Percentiles rank a stretch among this genome's conserved stretches.
phyloP scores from a whole-genome alignment of 1,140 invertebrate species.

The Eufriesea mexicana region DNA sequence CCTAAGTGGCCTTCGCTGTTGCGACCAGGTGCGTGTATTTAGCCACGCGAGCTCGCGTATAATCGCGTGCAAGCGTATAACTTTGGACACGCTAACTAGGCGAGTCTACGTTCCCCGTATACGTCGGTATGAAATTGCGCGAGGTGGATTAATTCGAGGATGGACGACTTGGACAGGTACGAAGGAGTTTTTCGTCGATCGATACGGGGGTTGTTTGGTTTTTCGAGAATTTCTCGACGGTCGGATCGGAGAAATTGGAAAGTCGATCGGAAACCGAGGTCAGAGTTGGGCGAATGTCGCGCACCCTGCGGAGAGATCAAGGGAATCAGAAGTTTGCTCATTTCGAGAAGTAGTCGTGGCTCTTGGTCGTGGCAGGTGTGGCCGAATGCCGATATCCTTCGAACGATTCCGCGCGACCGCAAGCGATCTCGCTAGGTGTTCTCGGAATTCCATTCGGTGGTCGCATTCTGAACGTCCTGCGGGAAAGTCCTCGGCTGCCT shows the following conservation, averaged over 20 bases:
- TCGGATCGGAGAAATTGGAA: not conserved
- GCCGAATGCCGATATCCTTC: slow-evolving; percentile 64
- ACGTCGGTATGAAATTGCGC: no score
- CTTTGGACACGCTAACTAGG: no score
- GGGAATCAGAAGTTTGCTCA: slow-evolving; percentile 41
- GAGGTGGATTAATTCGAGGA: no score
- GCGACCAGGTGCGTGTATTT: not conserved
- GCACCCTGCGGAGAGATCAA: not conserved
- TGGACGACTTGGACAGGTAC: no score
- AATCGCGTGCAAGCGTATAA: no score
- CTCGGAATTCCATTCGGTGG: slow-evolving; percentile 63
- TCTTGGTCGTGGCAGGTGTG: slow-evolving; percentile 40
- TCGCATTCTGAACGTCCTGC: slow-evolving; percentile 65
- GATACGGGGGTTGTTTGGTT: not conserved
- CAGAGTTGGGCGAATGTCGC: not conserved
- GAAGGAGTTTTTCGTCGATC: no score
- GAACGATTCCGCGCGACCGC: slow-evolving; percentile 59
- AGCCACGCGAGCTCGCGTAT: no score
- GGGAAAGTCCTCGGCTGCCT: slow-evolving; percentile 61
- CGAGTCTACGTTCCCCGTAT: no score
- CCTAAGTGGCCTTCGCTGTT: slow-evolving; percentile 10
- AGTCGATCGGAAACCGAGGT: not conserved
- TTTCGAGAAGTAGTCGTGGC: slow-evolving; percentile 27
- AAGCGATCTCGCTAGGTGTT: slow-evolving; percentile 63
- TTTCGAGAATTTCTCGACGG: not conserved